A percentile compares a stretch with the other conserved stretches of the same genome.
These are phyloP conservation scores for Paraescarpia echinospica DNA, from an alignment of 1,140 invertebrate species.

Conservation along the genomic window DNA sequence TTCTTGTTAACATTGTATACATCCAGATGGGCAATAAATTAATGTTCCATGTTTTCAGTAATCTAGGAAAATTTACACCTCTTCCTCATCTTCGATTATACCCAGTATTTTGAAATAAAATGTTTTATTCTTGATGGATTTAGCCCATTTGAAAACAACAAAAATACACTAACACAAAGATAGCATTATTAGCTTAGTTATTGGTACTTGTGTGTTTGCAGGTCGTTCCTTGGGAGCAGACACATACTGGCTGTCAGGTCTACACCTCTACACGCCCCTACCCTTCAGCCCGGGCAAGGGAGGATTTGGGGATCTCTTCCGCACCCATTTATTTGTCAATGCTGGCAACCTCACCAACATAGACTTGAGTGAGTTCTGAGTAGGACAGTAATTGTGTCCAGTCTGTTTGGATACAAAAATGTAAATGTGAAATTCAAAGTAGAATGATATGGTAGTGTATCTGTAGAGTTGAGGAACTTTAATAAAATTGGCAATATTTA, in stretches of 20 bases:
- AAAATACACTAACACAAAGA: background rate
- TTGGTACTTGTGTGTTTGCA: slow-evolving; percentile 28
- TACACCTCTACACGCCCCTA: slow-evolving; percentile 82
- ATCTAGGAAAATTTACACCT: background rate
- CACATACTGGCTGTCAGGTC: slow-evolving; percentile 76
- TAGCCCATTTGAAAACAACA: background rate
- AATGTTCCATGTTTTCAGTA: background rate
- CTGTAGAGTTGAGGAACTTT: too few relatives aligned
- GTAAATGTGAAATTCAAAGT: background rate
- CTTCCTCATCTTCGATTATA: too few relatives aligned
- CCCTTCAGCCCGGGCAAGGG: slow-evolving; percentile 77
- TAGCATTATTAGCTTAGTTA: background rate
- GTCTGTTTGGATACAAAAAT: background rate
- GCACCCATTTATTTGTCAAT: slow-evolving; percentile 82
- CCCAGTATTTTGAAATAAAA: background rate
- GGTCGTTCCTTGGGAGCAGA: slow-evolving; percentile 60
- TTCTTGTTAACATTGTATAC: too few relatives aligned
- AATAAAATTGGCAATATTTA: too few relatives aligned
- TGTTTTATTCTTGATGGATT: background rate
- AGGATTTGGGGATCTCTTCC: slow-evolving; percentile 77
- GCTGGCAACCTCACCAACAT: slow-evolving; percentile 74
- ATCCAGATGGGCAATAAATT: too few relatives aligned
- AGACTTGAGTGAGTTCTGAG: slow-evolving; percentile 57
- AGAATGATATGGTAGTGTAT: too few relatives aligned
- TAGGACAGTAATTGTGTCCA: background rate